A percentile compares a stretch with the other conserved stretches of the same genome.
Conservation (phyloP, 2,113 vertebrate species). For the Neodontobutis hainanensis region DNA sequence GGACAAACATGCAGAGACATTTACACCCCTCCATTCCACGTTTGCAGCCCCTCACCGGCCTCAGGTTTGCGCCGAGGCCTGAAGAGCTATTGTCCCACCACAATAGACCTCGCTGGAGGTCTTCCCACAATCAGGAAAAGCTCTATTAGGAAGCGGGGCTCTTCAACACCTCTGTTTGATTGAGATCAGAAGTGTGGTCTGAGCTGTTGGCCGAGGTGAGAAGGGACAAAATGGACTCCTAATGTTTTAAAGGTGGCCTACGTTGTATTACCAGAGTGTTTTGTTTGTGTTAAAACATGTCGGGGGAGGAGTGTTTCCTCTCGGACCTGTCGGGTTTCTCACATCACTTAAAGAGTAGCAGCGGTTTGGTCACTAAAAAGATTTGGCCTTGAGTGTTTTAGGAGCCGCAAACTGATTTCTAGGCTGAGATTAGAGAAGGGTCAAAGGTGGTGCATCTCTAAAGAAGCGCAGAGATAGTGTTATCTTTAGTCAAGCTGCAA, state of each 20-base stretch:
- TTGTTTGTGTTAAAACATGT: constrained; percentile 13
- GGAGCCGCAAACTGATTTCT: not conserved
- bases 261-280: constrained; percentile 11
- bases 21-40: constrained; percentile 24
- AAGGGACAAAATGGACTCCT: constrained; percentile 38
- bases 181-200: constrained; percentile 37
- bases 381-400: not conserved
- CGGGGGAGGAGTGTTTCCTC: constrained; percentile 32
- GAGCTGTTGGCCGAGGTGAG: constrained; percentile 34
- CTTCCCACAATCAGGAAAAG: constrained; percentile 55
- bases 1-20: constrained; percentile 13
- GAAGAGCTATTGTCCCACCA: constrained; percentile 37
- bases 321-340: constrained; percentile 36
- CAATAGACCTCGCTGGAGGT: constrained; percentile 60
- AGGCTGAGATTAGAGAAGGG: too few species aligned
- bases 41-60: not conserved
- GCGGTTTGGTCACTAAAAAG: not conserved
- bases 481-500: too few species aligned
- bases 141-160: constrained; percentile 43
- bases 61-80: not conserved
- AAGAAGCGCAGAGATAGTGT: constrained; percentile 1
- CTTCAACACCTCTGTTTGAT: constrained; percentile 54
- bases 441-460: constrained; percentile 18
- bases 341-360: constrained; percentile 12
- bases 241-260: constrained; percentile 31